Evolutionary conservation across 2,888 invertebrate genomes (phyloP).

Genomic region (Autographa pulchrina): DNA sequence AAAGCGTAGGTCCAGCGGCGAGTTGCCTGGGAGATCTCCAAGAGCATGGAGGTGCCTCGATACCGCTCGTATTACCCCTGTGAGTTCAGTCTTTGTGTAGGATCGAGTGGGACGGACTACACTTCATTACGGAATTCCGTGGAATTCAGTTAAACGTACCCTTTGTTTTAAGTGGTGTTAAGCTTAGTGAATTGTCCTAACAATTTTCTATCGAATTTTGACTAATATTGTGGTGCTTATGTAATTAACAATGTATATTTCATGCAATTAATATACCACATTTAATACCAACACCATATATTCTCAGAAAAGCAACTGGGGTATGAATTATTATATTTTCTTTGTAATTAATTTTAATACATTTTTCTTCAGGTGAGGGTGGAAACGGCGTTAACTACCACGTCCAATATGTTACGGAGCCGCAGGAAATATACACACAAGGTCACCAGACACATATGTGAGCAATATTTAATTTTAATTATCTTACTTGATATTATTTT

Average conservation of each 20-base stretch:
- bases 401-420: slow-evolving; percentile 93
- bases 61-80: slow-evolving; percentile 87
- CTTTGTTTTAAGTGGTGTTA: slow-evolving; percentile 9
- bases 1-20: slow-evolving; percentile 68
- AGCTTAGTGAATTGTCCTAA: background rate
- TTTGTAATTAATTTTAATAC: slow-evolving; percentile 29
- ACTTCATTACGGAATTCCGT: slow-evolving; percentile 8
- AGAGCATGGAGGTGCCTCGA: slow-evolving; percentile 88
- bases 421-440: slow-evolving; percentile 90
- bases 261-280: background rate
- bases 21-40: slow-evolving; percentile 87
- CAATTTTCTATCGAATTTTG: background rate
- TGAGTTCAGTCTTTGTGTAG: slow-evolving; percentile 72
- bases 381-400: slow-evolving; percentile 91
- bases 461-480: slow-evolving; percentile 53
- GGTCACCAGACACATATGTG: slow-evolving; percentile 90
- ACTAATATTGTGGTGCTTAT: background rate
- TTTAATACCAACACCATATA: background rate
- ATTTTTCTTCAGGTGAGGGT: slow-evolving; percentile 87
- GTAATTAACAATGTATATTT: background rate
- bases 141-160: background rate
- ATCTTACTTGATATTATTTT: background rate
- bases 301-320: background rate
- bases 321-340: slow-evolving; percentile 14
- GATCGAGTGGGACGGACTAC: slow-evolving; percentile 26